phyloP scores from a whole-genome alignment of 2,113 vertebrate genomes.

The Pedionomus torquatus region DNA sequence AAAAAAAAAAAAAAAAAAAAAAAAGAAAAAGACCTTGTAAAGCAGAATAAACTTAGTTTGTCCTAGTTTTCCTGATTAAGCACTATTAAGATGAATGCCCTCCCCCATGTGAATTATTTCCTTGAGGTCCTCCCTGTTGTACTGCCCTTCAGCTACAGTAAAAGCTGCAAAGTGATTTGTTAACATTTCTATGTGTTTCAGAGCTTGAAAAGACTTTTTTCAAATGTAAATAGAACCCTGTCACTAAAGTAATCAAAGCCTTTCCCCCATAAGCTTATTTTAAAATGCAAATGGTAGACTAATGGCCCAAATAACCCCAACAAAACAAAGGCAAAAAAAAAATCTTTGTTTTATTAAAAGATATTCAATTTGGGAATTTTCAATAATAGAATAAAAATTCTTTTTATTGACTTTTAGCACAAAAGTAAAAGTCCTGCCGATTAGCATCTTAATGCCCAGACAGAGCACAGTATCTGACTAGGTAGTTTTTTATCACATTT shows the following conservation, averaged over 20 bases:
- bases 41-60: neutral
- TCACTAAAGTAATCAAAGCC: neutral
- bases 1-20: neutral
- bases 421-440: neutral
- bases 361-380: neutral
- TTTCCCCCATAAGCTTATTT: neutral
- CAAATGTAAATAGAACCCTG: neutral
- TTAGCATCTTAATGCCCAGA: neutral
- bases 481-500: neutral
- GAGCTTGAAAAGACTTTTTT: neutral
- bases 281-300: neutral
- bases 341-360: neutral
- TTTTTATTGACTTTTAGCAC: neutral
- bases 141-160: neutral
- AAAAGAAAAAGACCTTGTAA: neutral
- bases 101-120: neutral
- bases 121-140: neutral
- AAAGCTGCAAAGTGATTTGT: neutral
- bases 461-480: neutral
- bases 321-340: neutral
- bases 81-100: neutral
- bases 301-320: neutral
- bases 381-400: neutral
- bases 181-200: neutral
- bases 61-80: slow-evolving; percentile 13